Evolutionary conservation across 1,140 invertebrate genomes (phyloP).

Genomic region (Kradibia gibbosae): DNA sequence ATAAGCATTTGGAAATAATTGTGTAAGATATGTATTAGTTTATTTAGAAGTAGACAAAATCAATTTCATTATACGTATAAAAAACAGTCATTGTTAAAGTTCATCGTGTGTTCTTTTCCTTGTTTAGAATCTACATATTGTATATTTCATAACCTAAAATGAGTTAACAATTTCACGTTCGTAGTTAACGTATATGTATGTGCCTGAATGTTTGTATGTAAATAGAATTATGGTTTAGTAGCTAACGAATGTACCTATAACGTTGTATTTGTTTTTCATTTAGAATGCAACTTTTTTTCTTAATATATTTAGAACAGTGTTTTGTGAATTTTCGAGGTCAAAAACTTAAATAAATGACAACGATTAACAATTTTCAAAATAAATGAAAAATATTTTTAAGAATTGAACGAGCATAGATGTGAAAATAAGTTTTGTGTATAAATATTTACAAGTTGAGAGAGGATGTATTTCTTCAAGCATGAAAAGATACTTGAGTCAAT

Average conservation of each 20-base stretch:
- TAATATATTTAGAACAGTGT: neutral
- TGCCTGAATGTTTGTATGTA: neutral
- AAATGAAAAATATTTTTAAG: neutral
- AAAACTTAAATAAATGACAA: neutral
- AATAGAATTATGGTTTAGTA: neutral
- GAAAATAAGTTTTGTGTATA: neutral
- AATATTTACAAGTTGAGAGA: neutral
- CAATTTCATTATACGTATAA: constrained; percentile 5
- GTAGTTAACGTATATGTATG: neutral
- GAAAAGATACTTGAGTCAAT: no score
- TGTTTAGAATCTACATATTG: neutral
- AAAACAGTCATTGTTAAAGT: constrained; percentile 5
- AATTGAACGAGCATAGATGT: neutral
- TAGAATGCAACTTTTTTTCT: neutral
- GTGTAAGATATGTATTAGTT: no score
- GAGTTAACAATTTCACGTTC: neutral
- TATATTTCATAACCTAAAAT: neutral
- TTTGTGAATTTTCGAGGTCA: constrained; percentile 2
- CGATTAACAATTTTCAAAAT: neutral
- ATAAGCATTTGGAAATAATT: no score
- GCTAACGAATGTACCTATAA: neutral
- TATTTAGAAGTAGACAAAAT: constrained; percentile 20
- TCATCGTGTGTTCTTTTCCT: constrained; percentile 2
- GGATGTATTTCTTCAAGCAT: no score
- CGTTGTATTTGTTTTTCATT: constrained; percentile 3